phyloP scores from a whole-genome alignment of 1,140 invertebrate genomes.

The Pogonomyrmex californicus region DNA sequence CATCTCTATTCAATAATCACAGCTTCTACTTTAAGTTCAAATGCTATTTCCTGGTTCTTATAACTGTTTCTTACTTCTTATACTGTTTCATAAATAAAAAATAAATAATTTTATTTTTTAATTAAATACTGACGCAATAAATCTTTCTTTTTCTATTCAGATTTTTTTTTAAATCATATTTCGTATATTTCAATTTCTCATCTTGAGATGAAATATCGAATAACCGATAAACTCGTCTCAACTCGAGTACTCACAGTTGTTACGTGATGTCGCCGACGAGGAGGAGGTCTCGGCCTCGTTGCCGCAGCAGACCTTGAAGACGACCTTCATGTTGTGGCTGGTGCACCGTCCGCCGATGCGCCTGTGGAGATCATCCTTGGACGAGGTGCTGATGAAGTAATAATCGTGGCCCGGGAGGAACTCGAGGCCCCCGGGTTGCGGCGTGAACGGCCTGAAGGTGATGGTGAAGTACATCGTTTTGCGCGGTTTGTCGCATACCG shows the following conservation, averaged over 20 bases:
- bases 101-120: background rate
- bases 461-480: slow-evolving; percentile 98
- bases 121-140: background rate
- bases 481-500: slow-evolving; percentile 97
- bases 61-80: background rate
- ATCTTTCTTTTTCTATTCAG: background rate
- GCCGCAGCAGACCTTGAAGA: slow-evolving; percentile 97
- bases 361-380: slow-evolving; percentile 95
- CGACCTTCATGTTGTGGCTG: slow-evolving; percentile 98
- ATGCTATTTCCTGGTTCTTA: background rate
- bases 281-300: slow-evolving; percentile 83
- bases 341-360: slow-evolving; percentile 96
- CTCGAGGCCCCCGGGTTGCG: slow-evolving; percentile 97
- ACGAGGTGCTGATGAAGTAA: slow-evolving; percentile 98
- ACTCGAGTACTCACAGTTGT: slow-evolving; percentile 83
- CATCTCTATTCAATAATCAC: background rate
- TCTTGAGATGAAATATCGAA: too few relatives aligned
- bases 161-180: too few relatives aligned
- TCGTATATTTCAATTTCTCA: background rate
- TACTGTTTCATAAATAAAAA: background rate
- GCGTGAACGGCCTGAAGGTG: slow-evolving; percentile 98
- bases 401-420: slow-evolving; percentile 98
- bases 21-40: background rate
- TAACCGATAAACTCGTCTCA: background rate
- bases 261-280: slow-evolving; percentile 84